phyloP scores from a whole-genome alignment of 1,140 invertebrate species.

The Eumeta japonica region DNA sequence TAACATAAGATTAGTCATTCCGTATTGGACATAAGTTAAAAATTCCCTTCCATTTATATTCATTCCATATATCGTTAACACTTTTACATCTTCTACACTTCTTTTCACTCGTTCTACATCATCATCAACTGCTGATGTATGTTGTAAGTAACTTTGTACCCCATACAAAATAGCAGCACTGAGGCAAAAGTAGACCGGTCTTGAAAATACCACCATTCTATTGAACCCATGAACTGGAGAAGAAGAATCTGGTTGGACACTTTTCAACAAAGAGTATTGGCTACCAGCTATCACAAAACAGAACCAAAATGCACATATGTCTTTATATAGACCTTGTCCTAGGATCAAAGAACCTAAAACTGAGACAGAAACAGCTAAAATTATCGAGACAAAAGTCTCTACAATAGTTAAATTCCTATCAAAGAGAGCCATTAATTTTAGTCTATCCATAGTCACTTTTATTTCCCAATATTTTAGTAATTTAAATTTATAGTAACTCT shows the following conservation, averaged over 20 bases:
- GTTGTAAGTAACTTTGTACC: constrained; percentile 61
- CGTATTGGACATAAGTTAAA: constrained; percentile 69
- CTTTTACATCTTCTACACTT: constrained; percentile 27
- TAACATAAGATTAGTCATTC: constrained; percentile 77
- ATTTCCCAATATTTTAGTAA: constrained; percentile 67
- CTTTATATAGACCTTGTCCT: constrained; percentile 82
- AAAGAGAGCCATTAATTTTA: constrained; percentile 87
- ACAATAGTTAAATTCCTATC: constrained; percentile 86
- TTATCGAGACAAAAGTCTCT: constrained; percentile 82
- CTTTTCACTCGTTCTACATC: constrained; percentile 28
- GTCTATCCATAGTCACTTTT: constrained; percentile 86
- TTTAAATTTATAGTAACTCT: constrained; percentile 85
- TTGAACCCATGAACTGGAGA: constrained; percentile 99
- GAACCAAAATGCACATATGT: constrained; percentile 91
- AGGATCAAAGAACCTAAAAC: constrained; percentile 83
- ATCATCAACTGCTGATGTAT: constrained; percentile 15
- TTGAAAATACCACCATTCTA: constrained; percentile 88
- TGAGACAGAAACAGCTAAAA: constrained; percentile 84
- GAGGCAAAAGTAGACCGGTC: constrained; percentile 94
- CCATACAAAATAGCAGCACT: constrained; percentile 74
- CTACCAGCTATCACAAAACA: constrained; percentile 96
- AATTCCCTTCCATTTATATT: constrained; percentile 68
- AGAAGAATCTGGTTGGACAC: constrained; percentile 97
- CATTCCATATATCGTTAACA: constrained; percentile 74
- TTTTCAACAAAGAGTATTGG: constrained; percentile 97